Evolutionary conservation across 2,113 vertebrate species (phyloP).

Genomic region (Eulemur rufifrons): DNA sequence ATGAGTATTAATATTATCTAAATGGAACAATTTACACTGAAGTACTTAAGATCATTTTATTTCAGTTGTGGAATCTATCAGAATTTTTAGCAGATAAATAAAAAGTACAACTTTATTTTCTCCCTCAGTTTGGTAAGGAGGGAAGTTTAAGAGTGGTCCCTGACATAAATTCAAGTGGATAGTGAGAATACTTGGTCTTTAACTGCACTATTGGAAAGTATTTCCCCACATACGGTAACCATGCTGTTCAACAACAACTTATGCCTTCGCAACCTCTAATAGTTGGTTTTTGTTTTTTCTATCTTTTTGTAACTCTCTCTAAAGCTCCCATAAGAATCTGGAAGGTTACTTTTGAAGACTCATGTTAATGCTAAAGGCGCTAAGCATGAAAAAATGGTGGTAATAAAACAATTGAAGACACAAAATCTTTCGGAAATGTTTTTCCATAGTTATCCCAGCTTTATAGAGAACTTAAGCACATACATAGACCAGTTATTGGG

Average conservation of each 20-base stretch:
- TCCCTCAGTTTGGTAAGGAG: background rate
- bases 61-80: background rate
- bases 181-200: background rate
- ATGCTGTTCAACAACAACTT: conserved; percentile 50
- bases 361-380: background rate
- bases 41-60: background rate
- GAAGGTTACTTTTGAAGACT: background rate
- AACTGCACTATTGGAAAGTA: conserved; percentile 32
- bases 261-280: background rate
- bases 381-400: background rate
- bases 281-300: background rate
- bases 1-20: background rate
- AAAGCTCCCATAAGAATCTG: background rate
- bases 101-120: background rate
- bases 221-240: conserved; percentile 52
- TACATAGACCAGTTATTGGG: background rate
- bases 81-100: background rate
- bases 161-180: background rate
- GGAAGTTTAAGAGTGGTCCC: background rate
- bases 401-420: background rate
- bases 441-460: background rate
- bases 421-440: background rate
- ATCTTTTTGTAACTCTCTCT: background rate
- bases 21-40: background rate
- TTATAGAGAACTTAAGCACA: background rate